phyloP scores from a whole-genome alignment of 2,113 vertebrate genomes.

The Neolamprologus ventralis region DNA sequence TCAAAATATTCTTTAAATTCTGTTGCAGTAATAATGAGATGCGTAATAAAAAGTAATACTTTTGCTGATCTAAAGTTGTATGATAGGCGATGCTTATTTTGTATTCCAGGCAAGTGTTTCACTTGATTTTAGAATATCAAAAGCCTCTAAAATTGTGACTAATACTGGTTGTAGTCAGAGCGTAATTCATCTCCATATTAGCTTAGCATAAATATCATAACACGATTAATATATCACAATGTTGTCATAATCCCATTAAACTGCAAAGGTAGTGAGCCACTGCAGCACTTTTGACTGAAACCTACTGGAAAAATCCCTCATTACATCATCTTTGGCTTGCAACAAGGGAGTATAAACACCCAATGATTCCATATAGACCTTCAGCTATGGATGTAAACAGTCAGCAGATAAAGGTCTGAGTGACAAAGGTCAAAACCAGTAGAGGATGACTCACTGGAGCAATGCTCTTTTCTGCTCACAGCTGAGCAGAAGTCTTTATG shows the following conservation, averaged over 20 bases:
- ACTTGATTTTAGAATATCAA: not conserved
- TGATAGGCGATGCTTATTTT: not conserved
- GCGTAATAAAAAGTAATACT: not conserved
- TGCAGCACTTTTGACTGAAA: not conserved
- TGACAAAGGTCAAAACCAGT: not conserved
- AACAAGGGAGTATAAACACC: not conserved
- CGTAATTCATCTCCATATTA: constrained; percentile 3
- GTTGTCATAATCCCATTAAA: constrained; percentile 10
- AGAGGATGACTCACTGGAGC: constrained; percentile 26
- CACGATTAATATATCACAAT: constrained; percentile 6
- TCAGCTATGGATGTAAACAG: not conserved
- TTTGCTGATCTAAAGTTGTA: not conserved
- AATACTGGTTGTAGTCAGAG: not conserved
- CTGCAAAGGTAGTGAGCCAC: not conserved
- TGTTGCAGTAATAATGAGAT: not conserved
- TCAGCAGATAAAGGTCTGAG: not conserved
- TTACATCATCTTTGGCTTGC: not conserved
- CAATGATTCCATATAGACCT: not conserved
- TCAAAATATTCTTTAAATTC: not conserved
- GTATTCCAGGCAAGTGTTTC: not conserved
- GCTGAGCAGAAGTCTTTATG: constrained; percentile 13
- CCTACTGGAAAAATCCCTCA: not conserved
- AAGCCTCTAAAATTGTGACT: not conserved
- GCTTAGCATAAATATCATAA: constrained; percentile 16
- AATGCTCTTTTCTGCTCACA: not conserved